phyloP scores from a whole-genome alignment of 2,888 invertebrate genomes.

The Patella depressa region DNA sequence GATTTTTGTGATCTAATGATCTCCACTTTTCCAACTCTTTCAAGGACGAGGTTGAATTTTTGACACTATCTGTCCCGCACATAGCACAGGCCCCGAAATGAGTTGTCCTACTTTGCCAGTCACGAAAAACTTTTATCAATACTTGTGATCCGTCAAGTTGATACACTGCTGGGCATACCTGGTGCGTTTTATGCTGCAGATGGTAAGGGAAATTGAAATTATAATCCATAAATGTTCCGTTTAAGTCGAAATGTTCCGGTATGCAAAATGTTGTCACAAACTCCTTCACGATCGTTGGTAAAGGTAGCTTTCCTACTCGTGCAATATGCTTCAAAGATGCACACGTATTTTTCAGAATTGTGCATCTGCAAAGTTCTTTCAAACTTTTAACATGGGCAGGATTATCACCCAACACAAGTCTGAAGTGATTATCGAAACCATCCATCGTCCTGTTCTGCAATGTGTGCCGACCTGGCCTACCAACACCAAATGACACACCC shows the following conservation, averaged over 20 bases:
- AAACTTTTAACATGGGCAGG: conserved; percentile 36
- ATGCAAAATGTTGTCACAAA: conserved; percentile 57
- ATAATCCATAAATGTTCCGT: conserved; percentile 55
- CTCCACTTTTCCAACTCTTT: conserved; percentile 51
- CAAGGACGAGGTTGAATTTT: too few relatives aligned
- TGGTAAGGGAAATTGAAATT: conserved; percentile 61
- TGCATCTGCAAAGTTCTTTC: conserved; percentile 55
- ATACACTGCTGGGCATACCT: conserved; percentile 54
- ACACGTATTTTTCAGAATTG: conserved; percentile 41
- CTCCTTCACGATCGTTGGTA: conserved; percentile 54
- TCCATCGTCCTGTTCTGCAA: too few relatives aligned
- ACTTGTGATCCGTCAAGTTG: conserved; percentile 49
- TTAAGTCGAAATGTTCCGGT: conserved; percentile 60
- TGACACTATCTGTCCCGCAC: neutral
- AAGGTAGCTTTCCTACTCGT: conserved; percentile 47
- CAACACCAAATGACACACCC: too few relatives aligned
- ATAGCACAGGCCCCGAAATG: neutral
- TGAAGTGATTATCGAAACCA: too few relatives aligned
- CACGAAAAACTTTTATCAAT: conserved; percentile 47
- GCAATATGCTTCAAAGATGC: conserved; percentile 52
- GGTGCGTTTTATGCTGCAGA: conserved; percentile 55
- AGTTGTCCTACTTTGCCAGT: conserved; percentile 35
- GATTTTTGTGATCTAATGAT: conserved; percentile 51
- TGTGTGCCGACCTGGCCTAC: too few relatives aligned
- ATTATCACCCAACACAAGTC: too few relatives aligned